Conservation (phyloP, 2,113 vertebrate genomes). For the Crotalus tigris region DNA sequence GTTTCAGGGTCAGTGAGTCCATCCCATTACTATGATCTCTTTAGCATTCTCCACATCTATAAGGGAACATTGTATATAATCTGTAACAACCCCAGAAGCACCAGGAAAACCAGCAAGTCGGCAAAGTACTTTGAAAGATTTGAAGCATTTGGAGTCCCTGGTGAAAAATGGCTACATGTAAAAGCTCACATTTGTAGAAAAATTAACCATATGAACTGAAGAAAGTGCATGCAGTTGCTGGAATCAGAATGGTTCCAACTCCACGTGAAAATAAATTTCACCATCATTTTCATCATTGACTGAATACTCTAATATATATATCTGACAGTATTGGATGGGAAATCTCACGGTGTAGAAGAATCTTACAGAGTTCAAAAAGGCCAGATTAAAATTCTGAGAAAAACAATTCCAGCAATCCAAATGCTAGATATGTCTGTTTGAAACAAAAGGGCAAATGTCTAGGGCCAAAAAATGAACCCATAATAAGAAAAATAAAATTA, state of each 20-base stretch:
- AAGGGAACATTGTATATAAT: background rate
- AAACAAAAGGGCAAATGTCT: background rate
- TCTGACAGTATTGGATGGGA: background rate
- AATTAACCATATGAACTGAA: background rate
- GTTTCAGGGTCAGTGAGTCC: background rate
- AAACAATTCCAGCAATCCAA: background rate
- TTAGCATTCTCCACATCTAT: background rate
- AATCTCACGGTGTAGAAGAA: background rate
- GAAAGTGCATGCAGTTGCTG: background rate
- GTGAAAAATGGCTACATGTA: background rate
- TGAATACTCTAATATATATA: background rate
- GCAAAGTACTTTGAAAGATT: background rate
- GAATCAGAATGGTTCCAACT: background rate
- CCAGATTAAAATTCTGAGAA: background rate
- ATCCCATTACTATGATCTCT: background rate
- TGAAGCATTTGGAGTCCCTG: background rate
- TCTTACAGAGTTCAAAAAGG: background rate
- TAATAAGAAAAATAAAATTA: background rate
- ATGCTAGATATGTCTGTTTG: background rate
- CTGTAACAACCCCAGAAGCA: background rate
- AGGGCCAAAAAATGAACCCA: background rate
- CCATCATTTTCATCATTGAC: background rate
- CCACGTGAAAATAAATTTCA: background rate
- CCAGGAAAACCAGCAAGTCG: background rate
- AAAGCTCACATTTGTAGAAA: background rate